Evolutionary conservation across 2,888 invertebrate species (phyloP).

Genomic region (Galeopsomyia nigrocyanea): DNA sequence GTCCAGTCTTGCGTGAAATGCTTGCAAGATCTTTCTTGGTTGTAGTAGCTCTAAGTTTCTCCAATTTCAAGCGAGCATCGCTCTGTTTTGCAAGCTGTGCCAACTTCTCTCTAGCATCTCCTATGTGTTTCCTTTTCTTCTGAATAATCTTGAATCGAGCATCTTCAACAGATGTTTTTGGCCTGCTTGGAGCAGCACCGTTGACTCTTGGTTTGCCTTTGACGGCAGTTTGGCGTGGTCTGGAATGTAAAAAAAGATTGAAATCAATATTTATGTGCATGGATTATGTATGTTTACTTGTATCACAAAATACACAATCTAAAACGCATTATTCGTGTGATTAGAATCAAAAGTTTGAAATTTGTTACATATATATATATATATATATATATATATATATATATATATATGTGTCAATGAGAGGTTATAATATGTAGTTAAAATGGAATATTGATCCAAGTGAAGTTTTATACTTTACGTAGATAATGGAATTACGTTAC

Average conservation of each 20-base stretch:
- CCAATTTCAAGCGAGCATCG: conserved; percentile 81
- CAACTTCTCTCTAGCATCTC: conserved; percentile 85
- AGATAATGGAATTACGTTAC: no score
- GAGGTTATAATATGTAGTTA: no score
- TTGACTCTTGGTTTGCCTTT: conserved; percentile 30
- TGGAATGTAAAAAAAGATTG: conserved; percentile 15
- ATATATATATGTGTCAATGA: no score
- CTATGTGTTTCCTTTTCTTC: conserved; percentile 81
- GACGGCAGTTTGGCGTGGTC: conserved; percentile 16
- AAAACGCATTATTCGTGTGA: background rate
- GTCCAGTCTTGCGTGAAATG: conserved; percentile 71
- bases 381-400: no score
- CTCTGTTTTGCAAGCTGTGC: conserved; percentile 80
- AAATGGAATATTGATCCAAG: no score
- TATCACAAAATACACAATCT: background rate
- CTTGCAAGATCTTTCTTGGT: conserved; percentile 66
- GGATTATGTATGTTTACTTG: no score
- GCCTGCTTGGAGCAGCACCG: conserved; percentile 20
- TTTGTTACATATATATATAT: no score
- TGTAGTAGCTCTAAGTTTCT: conserved; percentile 73
- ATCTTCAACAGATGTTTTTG: conserved; percentile 67
- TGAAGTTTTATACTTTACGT: no score
- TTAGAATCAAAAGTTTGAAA: background rate
- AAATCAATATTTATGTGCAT: no score
- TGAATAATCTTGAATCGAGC: conserved; percentile 85